Conservation (phyloP, 2,888 invertebrate genomes). For the Leptinotarsa rubiginosa region DNA sequence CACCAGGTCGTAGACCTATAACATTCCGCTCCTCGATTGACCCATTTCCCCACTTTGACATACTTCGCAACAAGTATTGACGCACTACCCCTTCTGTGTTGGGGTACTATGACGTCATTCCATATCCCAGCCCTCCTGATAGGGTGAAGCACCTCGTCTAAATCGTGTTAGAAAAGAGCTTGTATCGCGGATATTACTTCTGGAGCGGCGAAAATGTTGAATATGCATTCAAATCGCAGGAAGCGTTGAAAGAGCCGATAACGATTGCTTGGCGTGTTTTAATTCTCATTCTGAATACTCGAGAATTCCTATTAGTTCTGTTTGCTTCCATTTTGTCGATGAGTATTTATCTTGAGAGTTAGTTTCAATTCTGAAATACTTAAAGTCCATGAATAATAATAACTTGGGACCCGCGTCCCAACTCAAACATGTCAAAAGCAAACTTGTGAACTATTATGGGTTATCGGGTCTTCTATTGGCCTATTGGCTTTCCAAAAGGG, state of each 20-base stretch:
- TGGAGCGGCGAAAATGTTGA: conserved; percentile 1
- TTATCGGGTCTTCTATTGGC: too few species aligned
- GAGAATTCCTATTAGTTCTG: too few species aligned
- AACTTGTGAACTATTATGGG: too few species aligned
- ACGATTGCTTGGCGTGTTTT: too few species aligned
- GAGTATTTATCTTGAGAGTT: too few species aligned
- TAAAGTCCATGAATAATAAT: too few species aligned
- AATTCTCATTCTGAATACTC: too few species aligned
- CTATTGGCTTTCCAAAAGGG: too few species aligned
- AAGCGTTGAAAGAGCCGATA: not conserved
- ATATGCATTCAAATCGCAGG: not conserved
- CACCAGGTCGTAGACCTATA: conserved; percentile 60
- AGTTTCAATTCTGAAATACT: too few species aligned
- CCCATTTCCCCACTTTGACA: conserved; percentile 66
- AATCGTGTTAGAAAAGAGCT: conserved; percentile 19
- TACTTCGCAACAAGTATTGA: conserved; percentile 69
- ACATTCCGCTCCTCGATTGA: conserved; percentile 58
- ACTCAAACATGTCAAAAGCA: too few species aligned
- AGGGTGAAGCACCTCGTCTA: conserved; percentile 39
- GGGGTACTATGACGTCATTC: conserved; percentile 64
- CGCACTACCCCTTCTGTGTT: conserved; percentile 60
- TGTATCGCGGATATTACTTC: conserved; percentile 4
- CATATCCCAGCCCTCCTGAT: conserved; percentile 45
- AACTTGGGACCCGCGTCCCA: too few species aligned
- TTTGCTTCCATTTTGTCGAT: too few species aligned